Evolutionary conservation across 2,888 invertebrate species (phyloP).

Genomic region (Nomada lathburiana): DNA sequence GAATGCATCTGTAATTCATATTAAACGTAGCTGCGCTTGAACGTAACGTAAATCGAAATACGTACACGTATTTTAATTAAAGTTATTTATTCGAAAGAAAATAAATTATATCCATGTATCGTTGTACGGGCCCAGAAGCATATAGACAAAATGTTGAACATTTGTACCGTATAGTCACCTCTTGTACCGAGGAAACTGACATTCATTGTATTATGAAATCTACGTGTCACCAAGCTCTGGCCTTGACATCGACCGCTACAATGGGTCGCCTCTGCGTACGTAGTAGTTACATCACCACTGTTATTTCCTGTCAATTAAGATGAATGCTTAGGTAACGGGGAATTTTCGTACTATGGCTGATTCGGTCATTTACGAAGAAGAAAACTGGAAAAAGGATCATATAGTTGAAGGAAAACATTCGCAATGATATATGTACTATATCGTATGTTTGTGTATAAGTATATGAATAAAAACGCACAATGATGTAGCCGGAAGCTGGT

Average conservation of each 20-base stretch:
- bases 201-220: conserved; percentile 59
- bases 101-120: background rate
- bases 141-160: too few species aligned
- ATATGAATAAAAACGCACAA: conserved; percentile 10
- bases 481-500: conserved; percentile 38
- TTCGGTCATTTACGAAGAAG: background rate
- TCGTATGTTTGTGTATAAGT: background rate
- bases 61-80: conserved; percentile 2
- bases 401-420: background rate
- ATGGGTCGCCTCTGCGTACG: conserved; percentile 30
- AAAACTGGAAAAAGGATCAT: background rate
- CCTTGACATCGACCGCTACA: conserved; percentile 80
- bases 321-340: conserved; percentile 9
- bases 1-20: background rate
- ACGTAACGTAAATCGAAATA: conserved; percentile 8
- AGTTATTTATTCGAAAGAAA: background rate
- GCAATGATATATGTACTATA: background rate
- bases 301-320: conserved; percentile 47
- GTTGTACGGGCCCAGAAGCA: too few species aligned
- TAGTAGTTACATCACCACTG: conserved; percentile 51
- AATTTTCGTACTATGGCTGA: background rate
- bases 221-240: conserved; percentile 63
- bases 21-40: conserved; percentile 2
- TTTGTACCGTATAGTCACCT: too few species aligned
- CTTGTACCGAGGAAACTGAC: conserved; percentile 11